Evolutionary conservation across 2,888 invertebrate genomes (phyloP), one percentile per base, ranked within the genome.

Genomic region (Branchipolynoe longqiensis): DNA sequence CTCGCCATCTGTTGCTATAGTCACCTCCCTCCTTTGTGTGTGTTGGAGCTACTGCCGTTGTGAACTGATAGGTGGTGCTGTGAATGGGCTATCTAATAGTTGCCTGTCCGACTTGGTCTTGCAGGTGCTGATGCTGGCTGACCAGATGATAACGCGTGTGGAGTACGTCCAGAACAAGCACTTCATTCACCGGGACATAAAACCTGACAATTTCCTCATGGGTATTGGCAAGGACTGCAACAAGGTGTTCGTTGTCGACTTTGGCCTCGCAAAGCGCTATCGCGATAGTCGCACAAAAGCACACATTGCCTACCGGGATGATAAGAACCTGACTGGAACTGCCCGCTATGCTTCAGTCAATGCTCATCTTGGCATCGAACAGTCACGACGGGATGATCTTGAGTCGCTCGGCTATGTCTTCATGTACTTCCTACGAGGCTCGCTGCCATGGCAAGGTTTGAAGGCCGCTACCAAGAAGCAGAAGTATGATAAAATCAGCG

Each of bases 131-230:
- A 99, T 99, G 98, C 95, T 99, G 91, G 98, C 98, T 92, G 99
- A 99, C 83, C 99, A 93, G 92, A 93, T 93, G 95, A 94, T 95
- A 85, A 94, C 97, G 83, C 97, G 99, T 92, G 97, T 99, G 92
- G 99, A 99, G 95, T 99, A 96, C 95, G 97, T 99, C 92, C 99
- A 99, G 95, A 97, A 97, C 95, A 99, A 99, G 95, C 98, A 98
- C 94, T 99, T 99, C 95, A 99, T 99, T 94, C 99, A 99, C 95
- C 96, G 99, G 93, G 85, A 92, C 89, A 92, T 93, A 85, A 93
- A 93, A 90, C 95, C 95, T 28, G 95, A 95, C 90, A 95, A 95
- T 90, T 95, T 95, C 91, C 93, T 95, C 62, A 95, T 95, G 95
- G 93, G 93, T n/a, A 93, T 92, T 86, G 93, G 93, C 38, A 88